These are phyloP conservation scores for Morone saxatilis DNA, from an alignment of 2,113 vertebrate species.

Conservation along the genomic window DNA sequence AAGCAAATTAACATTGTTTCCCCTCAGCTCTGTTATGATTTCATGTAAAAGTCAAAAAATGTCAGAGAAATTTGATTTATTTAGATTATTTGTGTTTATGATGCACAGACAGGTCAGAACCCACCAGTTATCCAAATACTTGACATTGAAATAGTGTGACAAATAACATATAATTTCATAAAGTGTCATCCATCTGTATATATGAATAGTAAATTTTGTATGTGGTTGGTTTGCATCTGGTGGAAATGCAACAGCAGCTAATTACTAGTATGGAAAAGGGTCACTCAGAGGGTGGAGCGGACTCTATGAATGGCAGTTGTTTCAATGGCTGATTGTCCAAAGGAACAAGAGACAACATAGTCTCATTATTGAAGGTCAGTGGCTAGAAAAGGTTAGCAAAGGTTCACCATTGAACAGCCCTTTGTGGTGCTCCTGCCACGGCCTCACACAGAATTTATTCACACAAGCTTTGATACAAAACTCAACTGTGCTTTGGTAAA, in stretches of 20 bases:
- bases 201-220: slow-evolving; percentile 59
- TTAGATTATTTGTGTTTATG: background rate
- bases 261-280: slow-evolving; percentile 73
- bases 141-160: slow-evolving; percentile 10
- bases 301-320: slow-evolving; percentile 80
- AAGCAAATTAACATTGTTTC: background rate
- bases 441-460: slow-evolving; percentile 72
- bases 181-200: slow-evolving; percentile 1
- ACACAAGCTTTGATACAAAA: slow-evolving; percentile 68
- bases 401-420: slow-evolving; percentile 79
- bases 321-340: slow-evolving; percentile 83
- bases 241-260: slow-evolving; percentile 76
- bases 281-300: slow-evolving; percentile 71
- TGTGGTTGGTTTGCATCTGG: slow-evolving; percentile 56
- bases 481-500: slow-evolving; percentile 57
- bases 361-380: slow-evolving; percentile 84
- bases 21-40: background rate
- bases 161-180: slow-evolving; percentile 32
- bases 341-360: slow-evolving; percentile 84
- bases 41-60: background rate
- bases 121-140: background rate
- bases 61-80: background rate
- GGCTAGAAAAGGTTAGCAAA: slow-evolving; percentile 82
- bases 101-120: slow-evolving; percentile 10
- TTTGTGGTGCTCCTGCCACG: slow-evolving; percentile 69